These are phyloP conservation scores for Dasysyrphus albostriatus DNA, from an alignment of 2,888 invertebrate species.

Conservation along the genomic window DNA sequence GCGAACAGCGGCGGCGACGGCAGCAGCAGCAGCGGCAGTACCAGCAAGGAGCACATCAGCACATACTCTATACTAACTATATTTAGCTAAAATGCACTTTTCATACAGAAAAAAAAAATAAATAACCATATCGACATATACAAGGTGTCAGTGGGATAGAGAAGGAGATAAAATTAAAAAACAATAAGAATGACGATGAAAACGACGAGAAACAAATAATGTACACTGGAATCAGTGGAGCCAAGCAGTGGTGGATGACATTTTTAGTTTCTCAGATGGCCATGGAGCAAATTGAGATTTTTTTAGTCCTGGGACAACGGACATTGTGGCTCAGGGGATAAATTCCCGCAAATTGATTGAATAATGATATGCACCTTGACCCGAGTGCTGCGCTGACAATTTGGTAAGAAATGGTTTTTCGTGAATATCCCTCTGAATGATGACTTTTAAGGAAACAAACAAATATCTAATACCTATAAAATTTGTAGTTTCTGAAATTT, in stretches of 20 bases:
- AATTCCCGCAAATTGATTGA: slow-evolving; percentile 1
- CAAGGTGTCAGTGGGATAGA: slow-evolving; percentile 67
- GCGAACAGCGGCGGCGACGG: slow-evolving; percentile 1
- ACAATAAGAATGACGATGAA: slow-evolving; percentile 67
- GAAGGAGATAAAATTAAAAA: slow-evolving; percentile 62
- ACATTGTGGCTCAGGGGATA: neutral
- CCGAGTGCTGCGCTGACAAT: slow-evolving; percentile 1
- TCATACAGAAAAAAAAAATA: slow-evolving; percentile 33
- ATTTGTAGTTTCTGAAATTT: neutral
- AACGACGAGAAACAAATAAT: slow-evolving; percentile 58
- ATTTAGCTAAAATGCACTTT: slow-evolving; percentile 75
- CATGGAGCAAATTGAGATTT: neutral
- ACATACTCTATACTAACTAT: slow-evolving; percentile 58
- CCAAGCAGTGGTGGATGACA: slow-evolving; percentile 48
- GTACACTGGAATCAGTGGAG: slow-evolving; percentile 56
- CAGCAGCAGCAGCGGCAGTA: slow-evolving; percentile 39
- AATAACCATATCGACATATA: slow-evolving; percentile 47
- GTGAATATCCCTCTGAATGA: slow-evolving; percentile 14
- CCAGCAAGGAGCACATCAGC: slow-evolving; percentile 59
- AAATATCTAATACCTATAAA: neutral
- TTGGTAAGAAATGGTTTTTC: slow-evolving; percentile 32
- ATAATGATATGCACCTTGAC: slow-evolving; percentile 17
- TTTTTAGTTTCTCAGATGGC: neutral
- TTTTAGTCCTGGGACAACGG: neutral
- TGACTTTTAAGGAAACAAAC: slow-evolving; percentile 8